Percentiles rank a stretch among this genome's conserved stretches.
These are phyloP conservation scores for Laodelphax striatellus DNA, from an alignment of 1,140 invertebrate genomes.

Conservation along the genomic window DNA sequence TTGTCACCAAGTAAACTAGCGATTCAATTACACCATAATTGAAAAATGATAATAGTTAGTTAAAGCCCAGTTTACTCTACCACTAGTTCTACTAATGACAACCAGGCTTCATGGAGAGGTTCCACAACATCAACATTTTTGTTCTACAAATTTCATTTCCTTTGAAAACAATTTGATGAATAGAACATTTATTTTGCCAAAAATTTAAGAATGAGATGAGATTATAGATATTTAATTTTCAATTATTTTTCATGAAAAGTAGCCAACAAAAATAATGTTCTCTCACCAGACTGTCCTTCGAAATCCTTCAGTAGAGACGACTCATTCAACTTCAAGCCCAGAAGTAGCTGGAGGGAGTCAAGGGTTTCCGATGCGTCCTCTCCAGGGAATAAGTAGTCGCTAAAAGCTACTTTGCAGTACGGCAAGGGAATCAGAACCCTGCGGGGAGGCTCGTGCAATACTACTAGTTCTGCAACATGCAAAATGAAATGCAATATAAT, in stretches of 20 bases:
- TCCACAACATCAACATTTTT: too few species aligned
- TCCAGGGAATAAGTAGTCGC: constrained; percentile 75
- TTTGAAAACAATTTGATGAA: too few species aligned
- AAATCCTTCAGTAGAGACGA: constrained; percentile 50
- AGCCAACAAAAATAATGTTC: background rate
- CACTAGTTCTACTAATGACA: too few species aligned
- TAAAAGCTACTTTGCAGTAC: constrained; percentile 51
- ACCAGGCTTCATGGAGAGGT: too few species aligned
- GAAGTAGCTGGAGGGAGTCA: constrained; percentile 55
- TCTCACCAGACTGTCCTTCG: constrained; percentile 30
- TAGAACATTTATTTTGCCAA: too few species aligned
- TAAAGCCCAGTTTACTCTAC: too few species aligned
- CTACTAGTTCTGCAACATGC: constrained; percentile 27
- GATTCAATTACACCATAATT: too few species aligned
- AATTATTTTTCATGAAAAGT: background rate
- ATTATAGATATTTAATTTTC: too few species aligned
- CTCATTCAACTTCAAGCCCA: constrained; percentile 56
- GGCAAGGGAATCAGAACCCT: constrained; percentile 57
- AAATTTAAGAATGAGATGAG: too few species aligned
- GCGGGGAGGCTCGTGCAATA: constrained; percentile 66
- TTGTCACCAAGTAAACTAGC: too few species aligned
- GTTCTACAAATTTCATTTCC: too few species aligned
- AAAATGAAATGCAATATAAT: background rate
- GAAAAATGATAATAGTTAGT: too few species aligned
- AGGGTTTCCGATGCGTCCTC: constrained; percentile 63